These are phyloP conservation scores for Chunga burmeisteri DNA, from an alignment of 2,113 vertebrate genomes.

Conservation along the genomic window DNA sequence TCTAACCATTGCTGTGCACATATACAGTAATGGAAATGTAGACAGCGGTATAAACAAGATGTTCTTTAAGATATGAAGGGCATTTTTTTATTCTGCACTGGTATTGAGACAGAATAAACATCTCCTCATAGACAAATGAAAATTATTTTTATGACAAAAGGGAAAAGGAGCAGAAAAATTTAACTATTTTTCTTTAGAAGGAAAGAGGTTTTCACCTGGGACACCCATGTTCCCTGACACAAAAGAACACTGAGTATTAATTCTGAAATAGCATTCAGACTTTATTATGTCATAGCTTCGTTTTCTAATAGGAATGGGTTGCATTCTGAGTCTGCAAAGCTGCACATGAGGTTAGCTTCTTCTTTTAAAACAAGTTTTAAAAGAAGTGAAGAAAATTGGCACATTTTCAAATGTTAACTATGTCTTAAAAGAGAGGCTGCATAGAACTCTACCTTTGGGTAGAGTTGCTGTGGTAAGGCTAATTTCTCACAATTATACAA, in stretches of 20 bases:
- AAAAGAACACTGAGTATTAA: background rate
- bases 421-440: background rate
- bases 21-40: slow-evolving; percentile 36
- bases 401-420: background rate
- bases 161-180: background rate
- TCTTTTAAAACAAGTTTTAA: background rate
- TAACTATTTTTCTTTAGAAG: background rate
- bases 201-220: background rate
- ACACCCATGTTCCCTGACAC: background rate
- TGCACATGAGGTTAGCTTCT: background rate
- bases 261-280: background rate
- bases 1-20: background rate
- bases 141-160: background rate
- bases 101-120: slow-evolving; percentile 5
- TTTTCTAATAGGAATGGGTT: background rate
- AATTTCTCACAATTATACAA: slow-evolving; percentile 36
- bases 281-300: background rate
- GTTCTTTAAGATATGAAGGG: background rate
- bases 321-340: background rate
- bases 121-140: background rate
- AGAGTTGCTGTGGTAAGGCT: background rate
- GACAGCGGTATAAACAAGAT: slow-evolving; percentile 21
- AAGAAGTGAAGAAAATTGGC: background rate
- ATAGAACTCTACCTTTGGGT: background rate
- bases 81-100: slow-evolving; percentile 35